These are phyloP conservation scores for Phthorimaea operculella DNA, from an alignment of 1,140 invertebrate genomes.

Conservation along the genomic window DNA sequence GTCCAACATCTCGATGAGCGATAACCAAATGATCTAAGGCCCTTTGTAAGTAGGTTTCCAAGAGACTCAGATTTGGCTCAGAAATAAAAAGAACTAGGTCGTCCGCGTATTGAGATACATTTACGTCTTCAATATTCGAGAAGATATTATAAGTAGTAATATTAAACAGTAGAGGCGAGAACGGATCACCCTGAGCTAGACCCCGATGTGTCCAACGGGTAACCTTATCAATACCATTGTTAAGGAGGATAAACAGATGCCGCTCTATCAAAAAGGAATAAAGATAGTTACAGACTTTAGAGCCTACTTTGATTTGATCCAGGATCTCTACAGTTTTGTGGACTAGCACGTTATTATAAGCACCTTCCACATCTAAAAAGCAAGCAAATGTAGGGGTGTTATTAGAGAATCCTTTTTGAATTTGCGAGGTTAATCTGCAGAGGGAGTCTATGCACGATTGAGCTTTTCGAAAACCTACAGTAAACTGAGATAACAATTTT, in stretches of 20 bases:
- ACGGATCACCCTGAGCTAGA: slow-evolving; percentile 5
- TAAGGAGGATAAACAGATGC: not conserved
- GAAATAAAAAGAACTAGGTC: slow-evolving; percentile 6
- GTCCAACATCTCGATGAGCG: not conserved
- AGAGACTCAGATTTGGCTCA: not conserved
- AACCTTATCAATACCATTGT: not conserved
- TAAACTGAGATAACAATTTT: not conserved
- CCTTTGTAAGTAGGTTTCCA: not conserved
- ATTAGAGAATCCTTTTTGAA: not conserved
- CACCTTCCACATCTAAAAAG: not conserved
- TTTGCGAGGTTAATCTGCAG: not conserved
- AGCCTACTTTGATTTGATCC: not conserved
- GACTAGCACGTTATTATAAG: not conserved
- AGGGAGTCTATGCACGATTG: not conserved
- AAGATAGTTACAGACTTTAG: not conserved
- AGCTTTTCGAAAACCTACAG: not conserved
- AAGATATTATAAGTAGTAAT: slow-evolving; percentile 4
- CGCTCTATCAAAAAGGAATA: not conserved
- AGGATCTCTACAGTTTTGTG: not conserved
- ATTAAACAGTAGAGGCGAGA: slow-evolving; percentile 10
- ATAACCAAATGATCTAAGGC: not conserved
- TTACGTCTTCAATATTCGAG: not conserved
- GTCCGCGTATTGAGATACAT: slow-evolving; percentile 6
- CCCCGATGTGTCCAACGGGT: not conserved
- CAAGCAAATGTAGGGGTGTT: not conserved